Conservation (phyloP, 2,113 vertebrate genomes). For the Macheiramphus alcinus region DNA sequence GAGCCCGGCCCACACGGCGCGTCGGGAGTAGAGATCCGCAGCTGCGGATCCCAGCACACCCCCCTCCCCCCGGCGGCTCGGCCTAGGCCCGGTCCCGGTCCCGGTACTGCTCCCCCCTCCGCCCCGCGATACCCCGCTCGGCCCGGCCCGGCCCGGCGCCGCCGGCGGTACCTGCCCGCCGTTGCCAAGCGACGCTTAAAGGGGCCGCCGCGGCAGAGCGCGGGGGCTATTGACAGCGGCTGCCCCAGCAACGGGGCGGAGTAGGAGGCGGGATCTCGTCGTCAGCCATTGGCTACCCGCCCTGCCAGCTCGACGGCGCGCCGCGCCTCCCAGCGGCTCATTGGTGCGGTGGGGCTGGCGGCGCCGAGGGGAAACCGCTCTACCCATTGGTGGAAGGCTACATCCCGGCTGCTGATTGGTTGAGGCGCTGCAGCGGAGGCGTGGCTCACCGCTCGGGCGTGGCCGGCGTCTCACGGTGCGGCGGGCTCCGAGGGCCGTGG, state of each 20-base stretch:
- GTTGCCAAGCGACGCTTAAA: conserved; percentile 44
- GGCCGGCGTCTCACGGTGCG: background rate
- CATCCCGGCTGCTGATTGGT: background rate
- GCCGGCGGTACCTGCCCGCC: background rate
- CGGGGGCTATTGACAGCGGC: background rate
- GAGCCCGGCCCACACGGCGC: background rate
- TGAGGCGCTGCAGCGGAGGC: accelerated
- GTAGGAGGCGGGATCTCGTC: background rate
- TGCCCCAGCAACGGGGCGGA: background rate
- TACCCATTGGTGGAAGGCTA: background rate
- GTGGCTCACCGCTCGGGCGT: no score
- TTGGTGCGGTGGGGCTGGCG: accelerated
- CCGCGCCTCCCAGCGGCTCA: background rate
- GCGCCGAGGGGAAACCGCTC: accelerated
- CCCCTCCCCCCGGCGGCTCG: accelerated
- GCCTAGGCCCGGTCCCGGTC: background rate
- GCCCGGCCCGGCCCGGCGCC: background rate
- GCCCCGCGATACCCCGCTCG: no score
- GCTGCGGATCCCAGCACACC: background rate
- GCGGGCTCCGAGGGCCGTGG: no score
- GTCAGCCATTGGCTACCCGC: background rate
- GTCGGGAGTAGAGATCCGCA: no score
- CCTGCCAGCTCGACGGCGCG: background rate
- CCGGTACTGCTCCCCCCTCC: background rate
- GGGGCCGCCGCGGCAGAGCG: background rate